These are phyloP conservation scores for Saccopteryx leptura DNA, from an alignment of 2,113 vertebrate genomes.

Conservation along the genomic window DNA sequence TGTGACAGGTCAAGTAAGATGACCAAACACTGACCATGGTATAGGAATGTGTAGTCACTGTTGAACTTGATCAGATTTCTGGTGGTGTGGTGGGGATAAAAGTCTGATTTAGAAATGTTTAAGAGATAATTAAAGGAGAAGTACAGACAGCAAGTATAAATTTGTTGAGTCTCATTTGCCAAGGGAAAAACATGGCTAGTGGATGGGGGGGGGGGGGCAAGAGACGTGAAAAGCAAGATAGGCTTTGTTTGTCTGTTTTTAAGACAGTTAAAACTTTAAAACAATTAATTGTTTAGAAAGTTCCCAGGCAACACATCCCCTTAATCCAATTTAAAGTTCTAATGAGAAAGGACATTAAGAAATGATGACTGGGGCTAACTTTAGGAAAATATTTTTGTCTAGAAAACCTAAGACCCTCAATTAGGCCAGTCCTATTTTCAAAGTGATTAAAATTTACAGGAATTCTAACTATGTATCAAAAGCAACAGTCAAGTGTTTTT, in stretches of 20 bases:
- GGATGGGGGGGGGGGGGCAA: not conserved
- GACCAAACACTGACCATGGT: not conserved
- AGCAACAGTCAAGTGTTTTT: not conserved
- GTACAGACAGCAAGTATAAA: not conserved
- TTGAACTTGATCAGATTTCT: not conserved
- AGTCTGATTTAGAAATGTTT: not conserved
- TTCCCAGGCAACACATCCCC: not conserved
- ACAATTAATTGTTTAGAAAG: slow-evolving; percentile 8
- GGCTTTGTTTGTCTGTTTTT: not conserved
- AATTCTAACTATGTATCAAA: not conserved
- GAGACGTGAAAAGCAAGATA: not conserved
- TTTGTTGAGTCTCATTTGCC: not conserved
- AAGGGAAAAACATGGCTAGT: not conserved
- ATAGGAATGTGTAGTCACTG: not conserved
- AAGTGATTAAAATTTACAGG: slow-evolving; percentile 8
- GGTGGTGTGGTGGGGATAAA: not conserved
- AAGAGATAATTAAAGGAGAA: slow-evolving; percentile 18
- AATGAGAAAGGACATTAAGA: not conserved
- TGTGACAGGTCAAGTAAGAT: not conserved
- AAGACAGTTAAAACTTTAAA: not conserved
- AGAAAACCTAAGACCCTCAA: slow-evolving; percentile 38
- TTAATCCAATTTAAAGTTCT: slow-evolving; percentile 28
- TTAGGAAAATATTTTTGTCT: not conserved
- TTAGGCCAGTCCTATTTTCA: not conserved
- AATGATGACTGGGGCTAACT: not conserved